These are phyloP conservation scores for Thunnus albacares DNA, from an alignment of 2,797 vertebrate species.

Conservation along the genomic window DNA sequence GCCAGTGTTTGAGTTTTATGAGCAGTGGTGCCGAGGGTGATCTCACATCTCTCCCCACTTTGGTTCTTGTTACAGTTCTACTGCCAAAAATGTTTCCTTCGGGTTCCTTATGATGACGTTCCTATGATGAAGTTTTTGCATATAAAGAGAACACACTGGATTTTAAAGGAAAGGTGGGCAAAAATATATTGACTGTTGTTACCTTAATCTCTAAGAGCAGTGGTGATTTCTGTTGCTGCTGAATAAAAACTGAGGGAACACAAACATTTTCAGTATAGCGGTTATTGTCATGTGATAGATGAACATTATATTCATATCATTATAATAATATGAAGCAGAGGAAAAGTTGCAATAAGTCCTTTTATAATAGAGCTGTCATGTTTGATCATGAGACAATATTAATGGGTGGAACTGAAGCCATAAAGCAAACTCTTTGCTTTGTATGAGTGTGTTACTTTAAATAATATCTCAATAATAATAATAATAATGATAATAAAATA, in stretches of 20 bases:
- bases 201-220: background rate
- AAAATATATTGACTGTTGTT: background rate
- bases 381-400: slow-evolving; percentile 45
- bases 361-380: slow-evolving; percentile 56
- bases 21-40: slow-evolving; percentile 42
- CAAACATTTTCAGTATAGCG: slow-evolving; percentile 22
- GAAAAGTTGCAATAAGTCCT: slow-evolving; percentile 71
- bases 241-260: slow-evolving; percentile 20
- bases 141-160: background rate
- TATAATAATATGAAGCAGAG: slow-evolving; percentile 38
- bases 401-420: slow-evolving; percentile 74
- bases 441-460: slow-evolving; percentile 65
- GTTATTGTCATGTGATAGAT: slow-evolving; percentile 52
- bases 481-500: slow-evolving; percentile 42
- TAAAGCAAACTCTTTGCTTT: slow-evolving; percentile 69
- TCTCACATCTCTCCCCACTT: slow-evolving; percentile 9
- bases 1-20: slow-evolving; percentile 24
- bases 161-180: background rate
- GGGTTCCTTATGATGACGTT: background rate
- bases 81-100: slow-evolving; percentile 20
- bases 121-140: background rate
- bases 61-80: slow-evolving; percentile 19
- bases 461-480: slow-evolving; percentile 33
- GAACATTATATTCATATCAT: slow-evolving; percentile 36
- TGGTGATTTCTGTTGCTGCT: slow-evolving; percentile 8